A percentile compares a stretch with the other conserved stretches of the same genome.
phyloP scores from a whole-genome alignment of 2,888 invertebrate species.

The Syrista parreyssii region DNA sequence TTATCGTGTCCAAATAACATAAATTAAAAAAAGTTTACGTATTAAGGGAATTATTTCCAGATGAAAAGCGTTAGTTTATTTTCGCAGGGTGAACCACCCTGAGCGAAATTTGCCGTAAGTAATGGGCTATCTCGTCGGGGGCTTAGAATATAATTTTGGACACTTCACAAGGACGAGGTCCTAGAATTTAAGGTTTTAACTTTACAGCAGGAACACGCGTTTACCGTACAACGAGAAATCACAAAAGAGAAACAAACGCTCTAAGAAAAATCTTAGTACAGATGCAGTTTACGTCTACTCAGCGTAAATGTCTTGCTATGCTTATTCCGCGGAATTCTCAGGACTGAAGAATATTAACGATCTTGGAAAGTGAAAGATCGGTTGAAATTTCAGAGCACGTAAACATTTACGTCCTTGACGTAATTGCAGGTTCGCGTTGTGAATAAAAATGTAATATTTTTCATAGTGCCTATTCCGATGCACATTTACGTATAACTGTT shows the following conservation, averaged over 20 bases:
- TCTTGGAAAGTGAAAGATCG: not conserved
- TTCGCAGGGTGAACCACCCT: not conserved
- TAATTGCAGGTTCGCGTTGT: not conserved
- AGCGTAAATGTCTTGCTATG: no score
- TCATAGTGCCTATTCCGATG: not conserved
- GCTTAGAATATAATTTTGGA: not conserved
- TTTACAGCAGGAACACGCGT: not conserved
- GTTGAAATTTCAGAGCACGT: not conserved
- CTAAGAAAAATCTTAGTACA: not conserved
- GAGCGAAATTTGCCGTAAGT: not conserved
- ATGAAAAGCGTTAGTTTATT: not conserved
- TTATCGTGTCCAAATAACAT: not conserved
- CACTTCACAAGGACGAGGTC: no score
- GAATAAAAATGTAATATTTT: not conserved
- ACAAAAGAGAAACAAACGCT: not conserved
- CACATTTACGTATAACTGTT: not conserved
- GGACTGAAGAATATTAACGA: not conserved
- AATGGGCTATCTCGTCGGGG: not conserved
- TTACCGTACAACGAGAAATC: not conserved
- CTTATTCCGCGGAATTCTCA: not conserved
- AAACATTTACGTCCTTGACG: not conserved
- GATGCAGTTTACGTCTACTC: not conserved
- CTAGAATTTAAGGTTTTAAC: no score
- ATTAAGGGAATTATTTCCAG: not conserved
- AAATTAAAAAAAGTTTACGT: not conserved